These are phyloP conservation scores for Boloria selene DNA, from an alignment of 2,888 invertebrate genomes.

Conservation along the genomic window DNA sequence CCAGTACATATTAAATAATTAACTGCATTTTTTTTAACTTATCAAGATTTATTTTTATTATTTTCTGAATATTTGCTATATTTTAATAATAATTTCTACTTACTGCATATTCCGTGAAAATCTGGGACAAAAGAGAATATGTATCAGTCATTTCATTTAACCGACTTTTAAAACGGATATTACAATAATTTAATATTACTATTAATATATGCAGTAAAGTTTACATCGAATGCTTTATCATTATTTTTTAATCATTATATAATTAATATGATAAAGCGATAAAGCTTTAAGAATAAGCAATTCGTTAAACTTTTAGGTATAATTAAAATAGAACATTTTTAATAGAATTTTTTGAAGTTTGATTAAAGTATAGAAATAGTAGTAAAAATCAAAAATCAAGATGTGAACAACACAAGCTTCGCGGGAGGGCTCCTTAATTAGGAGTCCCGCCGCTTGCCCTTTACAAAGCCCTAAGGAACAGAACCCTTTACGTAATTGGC, in stretches of 20 bases:
- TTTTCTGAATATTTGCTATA: conserved; percentile 21
- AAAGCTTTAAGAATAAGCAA: too few species aligned
- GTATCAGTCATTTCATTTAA: conserved; percentile 37
- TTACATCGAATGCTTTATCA: background rate
- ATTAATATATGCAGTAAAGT: conserved; percentile 6
- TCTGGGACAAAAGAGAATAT: conserved; percentile 43
- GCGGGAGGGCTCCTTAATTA: conserved; percentile 75
- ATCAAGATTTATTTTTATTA: too few species aligned
- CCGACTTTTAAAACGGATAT: conserved; percentile 23
- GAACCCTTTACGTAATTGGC: conserved; percentile 77
- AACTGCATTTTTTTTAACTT: too few species aligned
- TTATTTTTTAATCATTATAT: too few species aligned
- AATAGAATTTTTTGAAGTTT: background rate
- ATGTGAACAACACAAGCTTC: conserved; percentile 45
- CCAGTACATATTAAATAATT: too few species aligned
- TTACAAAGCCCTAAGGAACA: conserved; percentile 63
- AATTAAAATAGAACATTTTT: conserved; percentile 11
- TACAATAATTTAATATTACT: background rate
- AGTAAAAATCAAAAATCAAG: conserved; percentile 36
- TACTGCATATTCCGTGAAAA: conserved; percentile 44
- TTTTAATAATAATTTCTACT: conserved; percentile 41
- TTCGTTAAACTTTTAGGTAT: background rate
- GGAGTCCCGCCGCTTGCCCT: conserved; percentile 77
- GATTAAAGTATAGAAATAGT: conserved; percentile 27
- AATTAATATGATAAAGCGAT: too few species aligned